Conservation (phyloP, 2,797 vertebrate genomes). For the Chaenodraco wilsoni region DNA sequence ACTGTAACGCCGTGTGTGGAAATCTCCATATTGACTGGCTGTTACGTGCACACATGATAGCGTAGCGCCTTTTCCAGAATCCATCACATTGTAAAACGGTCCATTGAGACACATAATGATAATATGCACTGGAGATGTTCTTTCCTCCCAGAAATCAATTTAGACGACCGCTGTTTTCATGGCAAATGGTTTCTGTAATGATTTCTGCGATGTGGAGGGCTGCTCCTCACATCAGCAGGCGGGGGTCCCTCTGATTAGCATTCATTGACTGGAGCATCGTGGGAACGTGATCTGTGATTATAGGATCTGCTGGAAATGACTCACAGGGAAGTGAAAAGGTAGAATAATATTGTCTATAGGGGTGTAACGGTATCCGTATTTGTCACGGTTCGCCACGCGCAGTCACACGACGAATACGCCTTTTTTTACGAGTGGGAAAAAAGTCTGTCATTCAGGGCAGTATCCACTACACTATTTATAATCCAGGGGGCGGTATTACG, state of each 20-base stretch:
- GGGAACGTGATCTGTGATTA: conserved; percentile 63
- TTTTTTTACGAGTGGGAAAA: no score
- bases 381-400: no score
- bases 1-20: background rate
- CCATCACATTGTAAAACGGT: conserved; percentile 43
- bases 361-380: no score
- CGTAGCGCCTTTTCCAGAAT: conserved; percentile 39
- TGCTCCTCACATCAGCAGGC: conserved; percentile 43
- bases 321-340: conserved; percentile 33
- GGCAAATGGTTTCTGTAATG: conserved; percentile 44
- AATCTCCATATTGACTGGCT: conserved; percentile 29
- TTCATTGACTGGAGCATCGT: conserved; percentile 61
- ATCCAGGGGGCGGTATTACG: no score
- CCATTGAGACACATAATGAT: conserved; percentile 44
- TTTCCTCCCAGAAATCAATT: conserved; percentile 56
- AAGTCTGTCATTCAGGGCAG: no score
- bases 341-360: conserved; percentile 18
- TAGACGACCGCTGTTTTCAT: conserved; percentile 51
- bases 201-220: conserved; percentile 44
- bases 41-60: conserved; percentile 25
- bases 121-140: conserved; percentile 41
- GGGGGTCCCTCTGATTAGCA: conserved; percentile 58
- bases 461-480: no score
- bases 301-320: conserved; percentile 53
- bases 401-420: no score